These are phyloP conservation scores for Hystrix brachyura DNA, from an alignment of 2,113 vertebrate species.

Conservation along the genomic window DNA sequence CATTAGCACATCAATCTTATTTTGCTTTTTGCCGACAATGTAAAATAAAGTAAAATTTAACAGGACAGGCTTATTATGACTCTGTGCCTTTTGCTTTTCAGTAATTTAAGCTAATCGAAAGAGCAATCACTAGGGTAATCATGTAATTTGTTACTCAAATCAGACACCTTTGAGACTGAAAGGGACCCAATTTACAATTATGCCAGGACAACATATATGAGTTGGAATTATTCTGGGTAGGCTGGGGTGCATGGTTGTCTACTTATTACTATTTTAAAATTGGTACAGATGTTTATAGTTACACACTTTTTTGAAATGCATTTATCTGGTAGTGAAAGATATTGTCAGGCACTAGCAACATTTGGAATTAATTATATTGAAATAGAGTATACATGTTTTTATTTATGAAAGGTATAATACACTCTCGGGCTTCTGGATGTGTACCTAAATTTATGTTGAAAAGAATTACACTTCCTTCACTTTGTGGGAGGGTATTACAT, in stretches of 20 bases:
- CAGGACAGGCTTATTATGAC: neutral
- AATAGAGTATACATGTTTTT: neutral
- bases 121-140: neutral
- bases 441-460: neutral
- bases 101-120: slow-evolving; percentile 32
- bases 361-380: slow-evolving; percentile 33
- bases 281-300: neutral
- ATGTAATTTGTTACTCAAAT: slow-evolving; percentile 31
- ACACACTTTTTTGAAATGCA: neutral
- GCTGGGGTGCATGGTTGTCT: neutral
- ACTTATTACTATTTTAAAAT: slow-evolving; percentile 40
- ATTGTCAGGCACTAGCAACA: neutral
- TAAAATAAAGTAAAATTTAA: slow-evolving; percentile 49
- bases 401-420: neutral
- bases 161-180: neutral
- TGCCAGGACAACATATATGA: neutral
- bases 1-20: neutral
- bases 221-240: neutral
- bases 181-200: neutral
- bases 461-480: neutral
- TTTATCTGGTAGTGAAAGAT: slow-evolving; percentile 36
- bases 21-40: neutral
- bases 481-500: too few species aligned
- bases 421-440: neutral
- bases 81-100: neutral